Conservation (phyloP, 2,888 invertebrate species). For the Erebia palarica region DNA sequence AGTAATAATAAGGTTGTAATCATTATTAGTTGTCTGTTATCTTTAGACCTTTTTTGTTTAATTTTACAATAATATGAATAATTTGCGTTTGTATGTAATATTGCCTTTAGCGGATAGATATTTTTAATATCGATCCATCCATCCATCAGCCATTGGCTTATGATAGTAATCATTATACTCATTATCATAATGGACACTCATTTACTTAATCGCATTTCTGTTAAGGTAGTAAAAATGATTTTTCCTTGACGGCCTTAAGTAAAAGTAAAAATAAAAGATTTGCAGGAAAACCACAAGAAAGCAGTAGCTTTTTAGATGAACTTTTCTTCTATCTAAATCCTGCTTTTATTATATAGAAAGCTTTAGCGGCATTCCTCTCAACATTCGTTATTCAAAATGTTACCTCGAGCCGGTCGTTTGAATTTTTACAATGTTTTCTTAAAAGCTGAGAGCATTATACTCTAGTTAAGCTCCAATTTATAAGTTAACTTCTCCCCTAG, state of each 20-base stretch:
- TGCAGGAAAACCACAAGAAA: not conserved
- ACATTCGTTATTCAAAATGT: conserved; percentile 25
- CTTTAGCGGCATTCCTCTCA: conserved; percentile 12
- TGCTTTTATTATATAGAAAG: conserved; percentile 19
- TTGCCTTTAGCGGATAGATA: not conserved
- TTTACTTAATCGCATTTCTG: not conserved
- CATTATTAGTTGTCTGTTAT: conserved; percentile 1
- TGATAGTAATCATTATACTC: not conserved
- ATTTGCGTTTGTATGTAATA: not conserved
- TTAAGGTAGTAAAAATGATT: not conserved
- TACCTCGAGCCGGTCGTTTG: conserved; percentile 25
- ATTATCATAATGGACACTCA: not conserved
- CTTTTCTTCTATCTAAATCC: too few species aligned
- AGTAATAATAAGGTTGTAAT: conserved; percentile 14
- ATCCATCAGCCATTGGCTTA: too few species aligned
- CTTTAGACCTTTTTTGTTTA: not conserved
- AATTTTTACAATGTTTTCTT: conserved; percentile 30
- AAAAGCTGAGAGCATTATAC: conserved; percentile 29
- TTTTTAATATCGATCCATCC: not conserved
- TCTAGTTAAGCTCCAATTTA: conserved; percentile 26
- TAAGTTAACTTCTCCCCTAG: conserved; percentile 28
- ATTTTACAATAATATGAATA: not conserved
- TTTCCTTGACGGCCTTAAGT: not conserved
- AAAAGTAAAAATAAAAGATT: not conserved
- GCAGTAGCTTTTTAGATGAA: too few species aligned